A percentile compares a stretch with the other conserved stretches of the same genome.
Conservation (phyloP, 2,888 invertebrate genomes). For the Seladonia tumulorum region DNA sequence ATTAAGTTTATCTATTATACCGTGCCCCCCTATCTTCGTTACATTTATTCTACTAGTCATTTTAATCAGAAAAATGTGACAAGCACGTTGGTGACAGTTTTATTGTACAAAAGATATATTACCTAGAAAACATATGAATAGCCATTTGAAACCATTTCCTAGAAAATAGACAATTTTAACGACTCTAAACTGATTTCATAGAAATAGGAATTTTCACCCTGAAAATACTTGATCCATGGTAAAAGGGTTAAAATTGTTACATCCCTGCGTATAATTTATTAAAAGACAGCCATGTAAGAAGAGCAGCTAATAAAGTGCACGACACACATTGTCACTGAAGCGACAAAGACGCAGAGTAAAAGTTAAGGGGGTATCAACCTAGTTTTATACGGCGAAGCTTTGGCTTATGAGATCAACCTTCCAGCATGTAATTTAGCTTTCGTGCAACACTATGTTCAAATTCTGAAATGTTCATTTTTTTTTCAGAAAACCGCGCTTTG, state of each 20-base stretch:
- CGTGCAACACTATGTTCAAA: background rate
- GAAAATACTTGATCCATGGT: background rate
- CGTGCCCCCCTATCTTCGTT: background rate
- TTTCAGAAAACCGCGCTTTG: conserved; percentile 60
- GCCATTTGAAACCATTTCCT: too few species aligned
- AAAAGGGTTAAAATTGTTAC: background rate
- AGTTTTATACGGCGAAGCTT: background rate
- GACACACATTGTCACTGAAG: background rate
- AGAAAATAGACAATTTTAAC: too few species aligned
- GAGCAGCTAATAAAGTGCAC: background rate
- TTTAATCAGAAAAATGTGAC: too few species aligned
- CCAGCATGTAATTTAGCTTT: background rate
- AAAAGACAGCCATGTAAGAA: background rate
- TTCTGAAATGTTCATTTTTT: conserved; percentile 12
- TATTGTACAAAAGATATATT: too few species aligned
- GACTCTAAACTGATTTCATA: background rate
- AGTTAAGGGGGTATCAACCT: background rate
- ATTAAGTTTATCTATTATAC: conserved; percentile 21
- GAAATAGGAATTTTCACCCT: background rate
- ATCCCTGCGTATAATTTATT: background rate
- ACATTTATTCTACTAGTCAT: background rate
- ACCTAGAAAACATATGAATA: too few species aligned
- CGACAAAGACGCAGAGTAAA: background rate
- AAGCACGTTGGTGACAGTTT: too few species aligned
- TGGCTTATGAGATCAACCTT: background rate